These are phyloP conservation scores for Eretmochelys imbricata DNA, from an alignment of 2,113 vertebrate genomes.

Conservation along the genomic window DNA sequence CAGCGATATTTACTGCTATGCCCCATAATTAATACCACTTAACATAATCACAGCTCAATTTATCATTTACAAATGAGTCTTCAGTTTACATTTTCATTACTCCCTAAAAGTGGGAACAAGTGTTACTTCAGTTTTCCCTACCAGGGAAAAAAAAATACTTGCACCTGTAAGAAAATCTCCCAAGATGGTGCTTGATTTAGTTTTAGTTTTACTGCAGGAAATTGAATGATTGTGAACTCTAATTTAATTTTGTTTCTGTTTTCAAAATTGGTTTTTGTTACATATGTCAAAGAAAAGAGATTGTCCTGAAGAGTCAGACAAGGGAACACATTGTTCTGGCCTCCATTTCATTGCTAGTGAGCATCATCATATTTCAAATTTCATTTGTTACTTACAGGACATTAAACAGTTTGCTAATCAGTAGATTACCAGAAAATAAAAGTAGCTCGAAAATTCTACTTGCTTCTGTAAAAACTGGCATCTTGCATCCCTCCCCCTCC, in stretches of 20 bases:
- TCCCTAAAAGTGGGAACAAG: slow-evolving; percentile 50
- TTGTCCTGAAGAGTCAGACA: neutral
- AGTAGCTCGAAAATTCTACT: neutral
- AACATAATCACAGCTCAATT: slow-evolving; percentile 51
- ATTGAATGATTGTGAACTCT: slow-evolving; percentile 66
- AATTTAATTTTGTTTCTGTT: slow-evolving; percentile 65
- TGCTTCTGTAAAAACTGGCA: neutral
- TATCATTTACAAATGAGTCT: slow-evolving; percentile 56
- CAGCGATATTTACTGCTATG: slow-evolving; percentile 17
- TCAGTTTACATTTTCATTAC: slow-evolving; percentile 43
- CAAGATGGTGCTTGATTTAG: slow-evolving; percentile 58
- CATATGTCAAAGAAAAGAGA: slow-evolving; percentile 24
- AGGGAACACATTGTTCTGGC: neutral
- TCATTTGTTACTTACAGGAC: neutral
- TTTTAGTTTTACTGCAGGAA: slow-evolving; percentile 51
- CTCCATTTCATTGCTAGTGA: slow-evolving; percentile 11
- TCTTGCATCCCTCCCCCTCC: rapidly evolving
- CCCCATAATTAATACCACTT: slow-evolving; percentile 67
- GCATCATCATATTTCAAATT: neutral
- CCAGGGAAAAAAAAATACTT: slow-evolving; percentile 52
- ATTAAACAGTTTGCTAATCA: neutral
- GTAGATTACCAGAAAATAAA: neutral
- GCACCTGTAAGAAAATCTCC: slow-evolving; percentile 31
- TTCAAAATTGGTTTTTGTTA: slow-evolving; percentile 52
- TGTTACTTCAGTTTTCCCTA: slow-evolving; percentile 43